Base-by-base conservation (phyloP, 2,888 invertebrate species). In the Drosophila mayaguana region DNA sequence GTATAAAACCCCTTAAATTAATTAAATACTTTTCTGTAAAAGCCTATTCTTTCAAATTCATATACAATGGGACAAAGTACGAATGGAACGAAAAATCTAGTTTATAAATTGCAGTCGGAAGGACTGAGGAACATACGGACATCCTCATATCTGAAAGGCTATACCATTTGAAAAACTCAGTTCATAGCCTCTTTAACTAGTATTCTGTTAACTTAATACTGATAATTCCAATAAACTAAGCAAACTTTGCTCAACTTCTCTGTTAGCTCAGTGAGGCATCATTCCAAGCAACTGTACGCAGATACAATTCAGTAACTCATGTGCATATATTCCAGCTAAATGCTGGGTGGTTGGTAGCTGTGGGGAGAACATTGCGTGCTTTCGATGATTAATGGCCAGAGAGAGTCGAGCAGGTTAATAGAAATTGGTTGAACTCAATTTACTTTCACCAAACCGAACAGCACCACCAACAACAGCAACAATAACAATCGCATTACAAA, bases 391-490 rank as follows among this genome's bases (percentile, higher is more conserved):
- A 82, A 87, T 89, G 80, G 70, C 57, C 75, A 54, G 50, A 40
- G 50, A 40, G 64, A 71, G 62, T 56, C 66, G 25, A 55, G 74
- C 78, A 87, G 91, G 90, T 91, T 91, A 90, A 82, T 67, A 81
- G 79, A 82, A 83, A 89, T 89, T 80, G 73, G 81, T 81, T 81
- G 80, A 90, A 89, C 84, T 81, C 89, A 82, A 86, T 89, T 85
- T 82, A 76, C 59, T 71, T 75, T 80, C 64, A 63, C 68, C 72
- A 28, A 71, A 32, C 28, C 20, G 5, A 57, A 66, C 14, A 48
- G 34, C 12, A 7, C 5, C 38, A 60, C 53, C 43, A 43, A 54
- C 20, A 38, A 11, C 28, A 60, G 4, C 38, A 61, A 28, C 16
- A 57, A 38, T 14, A 76, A 53, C 16, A 54, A 16, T 53, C 72